Base-by-base conservation (phyloP, 2,113 vertebrate genomes). In the Oncorhynchus gorbuscha region DNA sequence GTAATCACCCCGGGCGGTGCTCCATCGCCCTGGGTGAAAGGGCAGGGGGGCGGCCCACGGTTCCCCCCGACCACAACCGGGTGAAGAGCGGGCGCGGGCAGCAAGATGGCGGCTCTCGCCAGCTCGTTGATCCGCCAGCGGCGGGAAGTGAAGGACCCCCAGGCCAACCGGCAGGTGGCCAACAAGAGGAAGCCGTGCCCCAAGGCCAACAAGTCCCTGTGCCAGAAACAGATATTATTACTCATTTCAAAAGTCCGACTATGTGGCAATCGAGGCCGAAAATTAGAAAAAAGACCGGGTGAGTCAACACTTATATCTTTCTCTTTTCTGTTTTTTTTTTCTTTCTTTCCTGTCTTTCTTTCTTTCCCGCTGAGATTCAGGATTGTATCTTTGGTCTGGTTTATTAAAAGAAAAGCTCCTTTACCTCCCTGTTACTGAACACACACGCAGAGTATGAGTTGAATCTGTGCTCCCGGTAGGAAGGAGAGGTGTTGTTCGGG, bases 191-290 rank as follows among this genome's bases (percentile, higher is more conserved):
- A 95, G 83, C 95, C 95, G 24, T 96, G 95, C 87, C 95, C 95
- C 49, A 95, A 95, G 77, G 94, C 92, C 89, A 96, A 96, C 94
- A 96, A 96, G 90, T 96, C 95, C 0, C 94, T 97, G 24, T 97
- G 96, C 90, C 95, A 97, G 89, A 96, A 96, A 81, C 95, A 97
- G 86, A 94, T 97, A 73, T 94, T 97, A 45, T 93, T 96, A 80
- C 89, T 97, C 73, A 95, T 97, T 90, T 95, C 95, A 83, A 97
- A 96, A 88, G 95, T 96, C 81, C 93, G 95, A 82, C 92, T 97
- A 89, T 97, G 95, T 87, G 94, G 96, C 88, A 93, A 91, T 84
- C 93, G 94, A 80, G 91, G 93, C 76, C 87, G 93, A 74, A 91
- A 93, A 81, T 89, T 92, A 61, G 94, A 95, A 67, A 95, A 94